Conservation (phyloP, 2,113 vertebrate species). For the Astur gentilis region DNA sequence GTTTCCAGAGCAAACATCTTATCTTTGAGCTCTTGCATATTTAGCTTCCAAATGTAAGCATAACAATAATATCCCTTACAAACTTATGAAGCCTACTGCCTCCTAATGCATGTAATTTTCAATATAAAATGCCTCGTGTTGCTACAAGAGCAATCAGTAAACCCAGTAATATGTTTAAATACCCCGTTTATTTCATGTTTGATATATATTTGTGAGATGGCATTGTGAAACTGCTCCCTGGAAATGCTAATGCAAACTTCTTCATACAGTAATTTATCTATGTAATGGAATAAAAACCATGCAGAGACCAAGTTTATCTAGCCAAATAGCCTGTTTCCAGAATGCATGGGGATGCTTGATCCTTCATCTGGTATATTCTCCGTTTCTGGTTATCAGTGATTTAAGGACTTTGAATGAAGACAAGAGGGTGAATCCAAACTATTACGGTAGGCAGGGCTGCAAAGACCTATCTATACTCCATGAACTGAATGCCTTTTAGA, state of each 20-base stretch:
- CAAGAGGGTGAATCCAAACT: background rate
- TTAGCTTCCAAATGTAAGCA: background rate
- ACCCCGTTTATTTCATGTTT: background rate
- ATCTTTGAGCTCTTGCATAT: background rate
- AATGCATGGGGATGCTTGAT: background rate
- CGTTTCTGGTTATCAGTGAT: background rate
- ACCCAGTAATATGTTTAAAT: background rate
- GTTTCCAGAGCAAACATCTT: background rate
- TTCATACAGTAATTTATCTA: background rate
- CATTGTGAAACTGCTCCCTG: background rate
- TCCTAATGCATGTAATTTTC: background rate
- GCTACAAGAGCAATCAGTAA: background rate
- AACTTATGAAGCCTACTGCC: background rate
- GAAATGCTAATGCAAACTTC: background rate
- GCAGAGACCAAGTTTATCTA: background rate
- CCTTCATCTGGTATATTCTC: background rate
- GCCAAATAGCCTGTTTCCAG: background rate
- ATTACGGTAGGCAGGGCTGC: background rate
- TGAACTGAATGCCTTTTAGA: background rate
- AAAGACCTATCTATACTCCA: background rate
- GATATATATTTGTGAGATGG: background rate
- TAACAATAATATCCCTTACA: background rate
- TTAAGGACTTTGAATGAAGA: background rate
- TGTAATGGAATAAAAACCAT: background rate
- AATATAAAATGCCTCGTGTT: background rate